Conservation (phyloP, 1,140 invertebrate species). For the Pemphigus obesinymphae region DNA sequence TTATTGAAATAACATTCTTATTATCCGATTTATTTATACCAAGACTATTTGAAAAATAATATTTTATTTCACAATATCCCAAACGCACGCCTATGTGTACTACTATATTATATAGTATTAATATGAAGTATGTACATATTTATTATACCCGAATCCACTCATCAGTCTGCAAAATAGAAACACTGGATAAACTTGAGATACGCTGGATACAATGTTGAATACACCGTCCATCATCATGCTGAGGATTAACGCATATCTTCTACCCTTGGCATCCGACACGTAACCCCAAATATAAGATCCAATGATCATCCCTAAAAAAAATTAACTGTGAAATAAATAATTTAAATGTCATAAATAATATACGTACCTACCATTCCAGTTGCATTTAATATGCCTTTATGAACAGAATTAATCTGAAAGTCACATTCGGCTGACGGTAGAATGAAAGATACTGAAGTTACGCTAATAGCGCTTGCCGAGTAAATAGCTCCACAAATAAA, state of each 20-base stretch:
- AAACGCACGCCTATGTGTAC: too few relatives aligned
- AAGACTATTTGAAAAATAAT: too few relatives aligned
- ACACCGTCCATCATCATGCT: slow-evolving; percentile 85
- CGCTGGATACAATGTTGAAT: slow-evolving; percentile 80
- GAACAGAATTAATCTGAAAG: slow-evolving; percentile 74
- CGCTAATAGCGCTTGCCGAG: slow-evolving; percentile 92
- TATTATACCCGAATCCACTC: slow-evolving; percentile 77
- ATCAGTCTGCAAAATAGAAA: slow-evolving; percentile 86
- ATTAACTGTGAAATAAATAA: neutral
- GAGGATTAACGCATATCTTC: slow-evolving; percentile 77
- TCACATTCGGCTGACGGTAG: slow-evolving; percentile 89
- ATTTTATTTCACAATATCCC: too few relatives aligned
- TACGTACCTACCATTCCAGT: slow-evolving; percentile 51
- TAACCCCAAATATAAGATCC: slow-evolving; percentile 88
- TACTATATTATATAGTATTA: neutral
- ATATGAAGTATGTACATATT: neutral
- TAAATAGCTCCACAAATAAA: slow-evolving; percentile 86
- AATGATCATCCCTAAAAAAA: slow-evolving; percentile 81
- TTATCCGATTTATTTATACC: too few relatives aligned
- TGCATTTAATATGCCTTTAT: slow-evolving; percentile 81
- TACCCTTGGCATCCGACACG: slow-evolving; percentile 78
- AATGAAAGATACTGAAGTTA: slow-evolving; percentile 91
- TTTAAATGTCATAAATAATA: neutral
- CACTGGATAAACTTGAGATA: slow-evolving; percentile 77
- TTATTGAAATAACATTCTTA: too few relatives aligned